Evolutionary conservation across 2,797 vertebrate species (phyloP), one percentile per base, ranked within the genome.

Genomic region (Trachops cirrhosus): DNA sequence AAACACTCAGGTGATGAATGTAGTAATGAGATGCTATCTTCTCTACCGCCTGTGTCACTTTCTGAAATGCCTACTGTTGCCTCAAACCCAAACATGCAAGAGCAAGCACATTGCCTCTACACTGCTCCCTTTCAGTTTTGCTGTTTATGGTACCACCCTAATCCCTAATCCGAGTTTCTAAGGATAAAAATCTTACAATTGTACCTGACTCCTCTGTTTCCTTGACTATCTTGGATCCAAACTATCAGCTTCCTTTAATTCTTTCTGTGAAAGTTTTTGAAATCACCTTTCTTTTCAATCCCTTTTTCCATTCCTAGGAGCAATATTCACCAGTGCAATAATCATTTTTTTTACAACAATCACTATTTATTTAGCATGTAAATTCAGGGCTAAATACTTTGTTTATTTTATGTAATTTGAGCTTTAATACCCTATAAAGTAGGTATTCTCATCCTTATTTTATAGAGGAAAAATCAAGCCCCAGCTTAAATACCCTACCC

Each of bases 251-350:
- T 41, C 44, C 78, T 70, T 34, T 52, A 79, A 14, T 22, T 74
- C 64, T 74, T 67, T 62, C 82, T 91, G 57, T 89, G 93, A 79
- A 73, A 64, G 62, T 52, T 94, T 32, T 79, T 86, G 50, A 82
- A 73, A 73, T 80, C 54, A 73, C 32, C 37, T 90, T 71, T 59
- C 14, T 79, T 86, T 83, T 48, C 50, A 89, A 37, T 50, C 24
- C 39, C 26, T 77, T 77, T 91, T 91, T 62, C 9, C 32, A 73
- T 64, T 64, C 32, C 12, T 44, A 73, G 26, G 21, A 62, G 29
- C 34, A 64, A 74, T 67, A 77, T 85, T 44, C 24, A 85, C 39
- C 41, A 74, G 34, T 64, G 29, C 74, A 64, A 67, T 67, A 22
- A 44, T 21, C 0, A 82, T 84, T 46, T 39, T 77, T 80, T 74